Base-by-base conservation (phyloP, 2,888 invertebrate species). In the Cheilosia vulpina region DNA sequence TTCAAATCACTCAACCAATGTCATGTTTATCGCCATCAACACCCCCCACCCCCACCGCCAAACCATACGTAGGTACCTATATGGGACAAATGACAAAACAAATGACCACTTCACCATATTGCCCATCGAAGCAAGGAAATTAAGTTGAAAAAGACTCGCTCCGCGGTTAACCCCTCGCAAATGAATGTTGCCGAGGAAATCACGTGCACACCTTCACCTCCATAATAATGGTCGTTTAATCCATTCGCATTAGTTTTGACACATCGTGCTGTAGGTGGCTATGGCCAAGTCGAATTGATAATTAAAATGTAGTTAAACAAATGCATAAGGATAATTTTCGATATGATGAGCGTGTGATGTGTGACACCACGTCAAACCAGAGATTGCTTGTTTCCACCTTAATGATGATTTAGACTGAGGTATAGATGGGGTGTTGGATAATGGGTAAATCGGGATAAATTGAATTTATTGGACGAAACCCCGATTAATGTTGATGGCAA, bases 401-500 rank as follows among this genome's bases (percentile, higher is more conserved):
- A 81, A 81, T 81, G 76, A 76, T 72, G 78, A 78, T 69, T 50
- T 55, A 63, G 69, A 69, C 75, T 55, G 45, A 45, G n/a, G 13
- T 4, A 19, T 24, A 13, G 9, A 17, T 4, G 11, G 21, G 57
- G 34, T 21, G 15, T 9, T 31, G 31, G 15, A 62, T 78, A 78
- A 82, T 66, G 66, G n/a, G 65, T 27, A 38, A 38, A 38, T 13
- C 31, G 9, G 71, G 52, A 82, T 72, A 72, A 82, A 83, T 78
- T 83, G 82, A 83, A 83, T 78, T 72, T 78, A 73, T 78, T 60
- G 75, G 43, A 60, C n/a, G 68, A 66, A 47, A 75, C 27, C 24
- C 62, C 78, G 66, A 72, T 78, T 78, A 72, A 78, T 55, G 78
- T 55, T 83, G 82, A 83, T 83, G 82, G 82, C 50, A 57, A 78